Evolutionary conservation across 2,113 vertebrate species (phyloP), one percentile per base, ranked within the genome.

Genomic region (Alouatta palliata): DNA sequence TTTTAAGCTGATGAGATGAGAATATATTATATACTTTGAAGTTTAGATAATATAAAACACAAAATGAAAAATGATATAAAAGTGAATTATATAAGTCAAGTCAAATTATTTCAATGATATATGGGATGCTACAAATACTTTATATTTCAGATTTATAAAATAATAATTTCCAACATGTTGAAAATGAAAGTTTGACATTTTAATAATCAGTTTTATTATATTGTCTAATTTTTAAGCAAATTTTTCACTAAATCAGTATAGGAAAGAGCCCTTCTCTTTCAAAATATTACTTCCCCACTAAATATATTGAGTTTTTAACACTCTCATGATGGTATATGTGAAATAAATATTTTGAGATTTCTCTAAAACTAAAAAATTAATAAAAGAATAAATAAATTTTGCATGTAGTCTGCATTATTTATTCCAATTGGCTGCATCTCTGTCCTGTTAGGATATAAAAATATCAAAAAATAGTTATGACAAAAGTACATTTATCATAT

Each of bases 91-190:
- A 1, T 71, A 79, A 84, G 20, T 56, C 47, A 90, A 58, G 23
- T 45, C 52, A 25, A 92, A 85, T 83, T 52, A 92, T 11, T 68
- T 87, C 56, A 75, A 32, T 86, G 21, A 30, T 40, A 35, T 20
- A 87, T 32, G 11, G 30, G 14, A 66, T 82, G 6, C 11, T 37
- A 61, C 30, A 92, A 71, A 87, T 43, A 83, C 40, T 81, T 89
- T 21, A 19, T 86, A 58, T 58, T 92, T 94, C 47, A 52, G 11
- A 87, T 90, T n/a, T 82, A 30, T 86, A n/a, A 68, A 96, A 89
- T 77, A 90, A 88, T 71, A 58, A 97, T 77, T 87, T 90, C 9
- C 16, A 52, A 17, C 1, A 5, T 52, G 52, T 52, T 52, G 16
- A 83, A 43, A 85, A 79, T 37, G 2, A 68, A 88, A 4, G 8